These are phyloP conservation scores for Miltochrista miniata DNA, from an alignment of 2,888 invertebrate species.

Conservation along the genomic window DNA sequence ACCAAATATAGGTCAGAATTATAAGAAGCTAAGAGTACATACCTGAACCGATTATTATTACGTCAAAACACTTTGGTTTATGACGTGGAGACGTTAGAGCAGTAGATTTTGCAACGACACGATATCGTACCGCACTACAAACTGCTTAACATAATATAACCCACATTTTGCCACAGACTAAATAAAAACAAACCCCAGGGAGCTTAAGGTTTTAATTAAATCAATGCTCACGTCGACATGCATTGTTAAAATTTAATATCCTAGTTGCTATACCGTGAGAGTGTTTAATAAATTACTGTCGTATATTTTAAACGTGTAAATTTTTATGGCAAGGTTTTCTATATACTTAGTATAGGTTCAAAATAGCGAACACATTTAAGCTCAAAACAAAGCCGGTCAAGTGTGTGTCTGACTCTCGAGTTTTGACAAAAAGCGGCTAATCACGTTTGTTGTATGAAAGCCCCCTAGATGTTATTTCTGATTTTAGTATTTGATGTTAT, in stretches of 20 bases:
- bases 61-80: no score
- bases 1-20: no score
- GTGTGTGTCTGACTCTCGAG: no score
- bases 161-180: conserved; percentile 7
- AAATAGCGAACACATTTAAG: not conserved
- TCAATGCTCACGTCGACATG: conserved; percentile 5
- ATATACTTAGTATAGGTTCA: not conserved
- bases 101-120: conserved; percentile 27
- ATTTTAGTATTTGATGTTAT: no score
- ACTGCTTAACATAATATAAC: conserved; percentile 11
- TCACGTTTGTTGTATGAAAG: no score
- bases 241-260: conserved; percentile 2
- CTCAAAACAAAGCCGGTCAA: no score
- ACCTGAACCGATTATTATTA: no score
- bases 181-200: conserved; percentile 12
- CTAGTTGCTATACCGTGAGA: not conserved
- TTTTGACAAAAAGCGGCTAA: no score
- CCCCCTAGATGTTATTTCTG: no score
- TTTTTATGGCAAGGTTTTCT: no score
- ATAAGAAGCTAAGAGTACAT: no score
- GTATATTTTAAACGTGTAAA: conserved; percentile 6
- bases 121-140: conserved; percentile 41
- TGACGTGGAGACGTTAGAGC: no score
- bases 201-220: conserved; percentile 9
- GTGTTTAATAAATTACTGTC: conserved; percentile 9